Percentiles rank a stretch among this genome's conserved stretches.
phyloP scores from a whole-genome alignment of 2,113 vertebrate species.

The Calidris pygmaea region DNA sequence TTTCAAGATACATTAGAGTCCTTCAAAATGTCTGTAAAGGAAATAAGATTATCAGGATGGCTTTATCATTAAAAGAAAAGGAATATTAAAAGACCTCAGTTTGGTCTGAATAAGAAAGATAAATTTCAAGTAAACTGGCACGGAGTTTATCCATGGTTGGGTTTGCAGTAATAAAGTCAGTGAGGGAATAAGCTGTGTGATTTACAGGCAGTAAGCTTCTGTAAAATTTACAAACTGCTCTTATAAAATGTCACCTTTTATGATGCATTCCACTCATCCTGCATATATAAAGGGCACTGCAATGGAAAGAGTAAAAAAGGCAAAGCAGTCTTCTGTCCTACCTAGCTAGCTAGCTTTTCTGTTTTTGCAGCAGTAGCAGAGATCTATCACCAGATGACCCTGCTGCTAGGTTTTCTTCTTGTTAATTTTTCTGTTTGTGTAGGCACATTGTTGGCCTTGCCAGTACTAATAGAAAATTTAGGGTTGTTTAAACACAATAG shows the following conservation, averaged over 20 bases:
- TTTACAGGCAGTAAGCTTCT: constrained; percentile 77
- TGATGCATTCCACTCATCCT: constrained; percentile 75
- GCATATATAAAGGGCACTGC: constrained; percentile 77
- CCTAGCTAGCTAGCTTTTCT: constrained; percentile 5
- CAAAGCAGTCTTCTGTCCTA: constrained; percentile 55
- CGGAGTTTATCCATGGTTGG: constrained; percentile 77
- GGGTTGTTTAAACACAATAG: background rate
- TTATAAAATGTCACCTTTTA: constrained; percentile 84
- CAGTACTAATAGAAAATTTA: background rate
- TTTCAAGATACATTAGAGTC: constrained; percentile 59
- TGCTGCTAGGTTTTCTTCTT: constrained; percentile 2
- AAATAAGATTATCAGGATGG: constrained; percentile 73
- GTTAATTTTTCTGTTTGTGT: constrained; percentile 25
- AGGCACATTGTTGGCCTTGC: background rate
- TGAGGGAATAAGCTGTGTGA: constrained; percentile 75
- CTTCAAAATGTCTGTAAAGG: constrained; percentile 71
- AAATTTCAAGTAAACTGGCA: constrained; percentile 79
- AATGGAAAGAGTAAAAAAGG: constrained; percentile 65
- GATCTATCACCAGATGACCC: constrained; percentile 56
- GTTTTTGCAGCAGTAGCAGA: constrained; percentile 41
- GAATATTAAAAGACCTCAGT: constrained; percentile 74
- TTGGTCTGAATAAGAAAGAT: constrained; percentile 76
- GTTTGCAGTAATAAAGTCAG: constrained; percentile 80
- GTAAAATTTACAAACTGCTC: constrained; percentile 85
- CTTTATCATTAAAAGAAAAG: constrained; percentile 72